Conservation (phyloP, 2,113 vertebrate species). For the human (Homo sapiens) region GRCh38 chr5:122401001-122401500, state of each 20-base stretch:
- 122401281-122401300: not conserved
- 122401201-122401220: slow-evolving; percentile 19
- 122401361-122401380: not conserved
- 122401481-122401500: not conserved
- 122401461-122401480: not conserved
- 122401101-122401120: not conserved
- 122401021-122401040: not conserved
- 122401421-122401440: not conserved
- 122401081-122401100: not conserved
- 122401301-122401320: not conserved
- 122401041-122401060: not conserved
- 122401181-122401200: not conserved
- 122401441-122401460: not conserved
- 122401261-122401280: not conserved
- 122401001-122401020: not conserved
- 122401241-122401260: not conserved
- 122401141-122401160: slow-evolving; percentile 16
- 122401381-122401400: not conserved
- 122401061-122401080: not conserved
- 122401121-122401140: not conserved
- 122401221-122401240: not conserved
- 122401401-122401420: not conserved
- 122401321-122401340: not conserved
- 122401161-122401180: slow-evolving; percentile 21
- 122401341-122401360: not conserved